phyloP scores from a whole-genome alignment of 2,888 invertebrate species.

The Tiphia femorata region DNA sequence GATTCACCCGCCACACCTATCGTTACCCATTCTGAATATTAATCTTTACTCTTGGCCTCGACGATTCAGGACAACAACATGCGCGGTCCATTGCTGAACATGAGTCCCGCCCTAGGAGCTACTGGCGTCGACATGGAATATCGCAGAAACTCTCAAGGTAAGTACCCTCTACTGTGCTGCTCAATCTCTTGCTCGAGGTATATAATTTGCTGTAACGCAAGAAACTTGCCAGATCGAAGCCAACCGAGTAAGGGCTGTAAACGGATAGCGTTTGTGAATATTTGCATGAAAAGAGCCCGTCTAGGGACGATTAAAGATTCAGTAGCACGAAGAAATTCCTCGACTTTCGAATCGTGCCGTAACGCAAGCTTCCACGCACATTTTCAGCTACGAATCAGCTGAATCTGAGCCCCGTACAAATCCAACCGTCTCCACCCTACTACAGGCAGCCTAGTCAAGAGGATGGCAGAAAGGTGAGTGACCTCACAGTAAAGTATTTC shows the following conservation, averaged over 20 bases:
- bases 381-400: slow-evolving; percentile 67
- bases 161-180: too few species aligned
- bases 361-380: neutral
- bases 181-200: too few species aligned
- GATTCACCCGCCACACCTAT: too few species aligned
- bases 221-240: neutral
- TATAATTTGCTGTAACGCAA: too few species aligned
- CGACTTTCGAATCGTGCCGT: neutral
- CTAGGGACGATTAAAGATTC: too few species aligned
- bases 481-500: too few species aligned
- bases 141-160: slow-evolving; percentile 62
- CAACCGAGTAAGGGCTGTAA: too few species aligned
- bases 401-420: slow-evolving; percentile 72
- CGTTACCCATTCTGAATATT: too few species aligned
- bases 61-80: slow-evolving; percentile 62
- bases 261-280: neutral
- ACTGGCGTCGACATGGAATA: slow-evolving; percentile 63
- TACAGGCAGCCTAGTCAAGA: slow-evolving; percentile 72
- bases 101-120: slow-evolving; percentile 66
- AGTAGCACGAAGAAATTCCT: too few species aligned
- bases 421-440: slow-evolving; percentile 72
- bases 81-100: slow-evolving; percentile 66
- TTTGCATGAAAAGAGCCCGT: too few species aligned
- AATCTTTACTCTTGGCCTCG: too few species aligned
- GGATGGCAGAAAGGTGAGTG: slow-evolving; percentile 73